Base-by-base conservation (phyloP, 2,888 invertebrate genomes). In the Lasioglossum pauxillum region DNA sequence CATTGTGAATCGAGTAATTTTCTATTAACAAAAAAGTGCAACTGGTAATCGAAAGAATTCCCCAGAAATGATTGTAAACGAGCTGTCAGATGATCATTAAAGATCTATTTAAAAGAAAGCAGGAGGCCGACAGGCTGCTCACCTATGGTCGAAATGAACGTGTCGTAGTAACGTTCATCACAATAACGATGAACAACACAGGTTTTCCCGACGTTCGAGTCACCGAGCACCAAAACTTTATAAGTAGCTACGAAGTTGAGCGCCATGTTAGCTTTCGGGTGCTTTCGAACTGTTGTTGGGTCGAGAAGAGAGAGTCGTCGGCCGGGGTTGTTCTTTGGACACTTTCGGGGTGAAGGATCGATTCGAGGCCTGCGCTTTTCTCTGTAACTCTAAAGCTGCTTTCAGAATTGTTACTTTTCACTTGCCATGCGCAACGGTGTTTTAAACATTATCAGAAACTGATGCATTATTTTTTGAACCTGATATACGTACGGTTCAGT, bases 61-160 rank as follows among this genome's bases (percentile, higher is more conserved):
- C 5, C 1, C 44, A 14, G 67, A 67, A 57, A 53, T 16, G 2
- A 73, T 53, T 76, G 46, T 69, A 77, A 81, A 77, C 77, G 73
- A 44, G 16, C 57, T n/a, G n/a, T 76, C 60, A 67, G 73, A 76
- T 60, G 46, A 76, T 80, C 73, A n/a, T 76, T 79, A 41, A 75
- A n/a, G 31, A 27, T 80, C 35, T 49, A 73, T 76, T 60, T n/a
- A 23, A 16, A 19, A 60, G 27, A 64, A 78, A 31, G 72, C 38
- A 76, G 78, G 72, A 73, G 69, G 35, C 49, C 57, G 64, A 79
- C n/a, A 67, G 14, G 73, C 23, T 31, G 64, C 97, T 97, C 95
- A 98, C 98, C 98, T 96, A 98, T 98, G 90, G 98, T 98, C 75
- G 98, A 98, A 96, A 98, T 98, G 95, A 98, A 98, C 91, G 98